Evolutionary conservation across 2,797 vertebrate genomes (phyloP).

Genomic region (Brotula barbata): DNA sequence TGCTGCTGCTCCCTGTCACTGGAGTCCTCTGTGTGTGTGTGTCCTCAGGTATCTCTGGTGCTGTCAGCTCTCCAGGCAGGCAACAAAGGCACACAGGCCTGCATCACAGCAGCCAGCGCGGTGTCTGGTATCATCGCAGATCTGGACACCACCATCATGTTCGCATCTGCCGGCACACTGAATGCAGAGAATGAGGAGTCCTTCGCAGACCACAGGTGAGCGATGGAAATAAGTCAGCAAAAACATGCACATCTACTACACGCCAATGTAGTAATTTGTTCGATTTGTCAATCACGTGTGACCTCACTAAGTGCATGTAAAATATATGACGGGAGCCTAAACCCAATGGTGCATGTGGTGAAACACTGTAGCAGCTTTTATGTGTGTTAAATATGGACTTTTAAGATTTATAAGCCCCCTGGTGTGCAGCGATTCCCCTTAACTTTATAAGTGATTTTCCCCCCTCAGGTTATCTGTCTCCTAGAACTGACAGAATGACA

Average conservation of each 20-base stretch:
- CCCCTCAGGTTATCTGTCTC: slow-evolving; percentile 24
- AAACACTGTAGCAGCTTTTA: too few relatives aligned
- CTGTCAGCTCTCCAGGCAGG: slow-evolving; percentile 96
- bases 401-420: too few relatives aligned
- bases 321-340: slow-evolving; percentile 16
- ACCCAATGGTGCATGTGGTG: background rate
- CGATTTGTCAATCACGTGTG: background rate
- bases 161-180: slow-evolving; percentile 95
- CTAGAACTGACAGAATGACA: slow-evolving; percentile 52
- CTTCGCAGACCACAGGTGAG: slow-evolving; percentile 96
- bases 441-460: background rate
- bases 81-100: slow-evolving; percentile 98
- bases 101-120: slow-evolving; percentile 93
- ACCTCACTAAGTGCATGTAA: background rate
- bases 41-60: slow-evolving; percentile 92
- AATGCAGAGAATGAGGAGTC: slow-evolving; percentile 95
- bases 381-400: too few relatives aligned
- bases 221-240: slow-evolving; percentile 9
- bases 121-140: slow-evolving; percentile 98
- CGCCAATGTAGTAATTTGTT: background rate
- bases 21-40: slow-evolving; percentile 19
- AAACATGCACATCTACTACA: background rate
- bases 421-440: too few relatives aligned
- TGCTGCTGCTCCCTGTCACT: slow-evolving; percentile 21
- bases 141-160: slow-evolving; percentile 99